Percentiles rank a stretch among this genome's conserved stretches.
These are phyloP conservation scores for Cryptoprocta ferox DNA, from an alignment of 2,797 vertebrate genomes.

Conservation along the genomic window DNA sequence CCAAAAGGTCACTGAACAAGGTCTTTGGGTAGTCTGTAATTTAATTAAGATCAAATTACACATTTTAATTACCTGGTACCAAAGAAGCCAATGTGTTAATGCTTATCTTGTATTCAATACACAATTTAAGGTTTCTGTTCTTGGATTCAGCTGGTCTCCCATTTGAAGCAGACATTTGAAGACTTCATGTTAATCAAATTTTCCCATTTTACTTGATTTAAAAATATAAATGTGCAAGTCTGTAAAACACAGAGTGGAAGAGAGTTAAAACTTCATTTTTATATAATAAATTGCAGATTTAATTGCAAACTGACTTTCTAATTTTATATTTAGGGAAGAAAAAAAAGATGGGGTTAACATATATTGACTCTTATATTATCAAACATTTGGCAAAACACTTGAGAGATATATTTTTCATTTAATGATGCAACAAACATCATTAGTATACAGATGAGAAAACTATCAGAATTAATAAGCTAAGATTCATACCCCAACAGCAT, in stretches of 20 bases:
- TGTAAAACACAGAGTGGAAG: neutral
- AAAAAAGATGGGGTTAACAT: neutral
- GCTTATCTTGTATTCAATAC: neutral
- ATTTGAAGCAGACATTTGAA: neutral
- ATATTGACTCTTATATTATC: neutral
- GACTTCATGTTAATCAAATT: neutral
- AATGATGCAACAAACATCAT: neutral
- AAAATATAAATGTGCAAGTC: neutral
- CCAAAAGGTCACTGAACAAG: neutral
- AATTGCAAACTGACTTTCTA: neutral
- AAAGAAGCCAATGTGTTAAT: neutral
- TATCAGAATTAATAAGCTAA: neutral
- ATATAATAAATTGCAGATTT: neutral
- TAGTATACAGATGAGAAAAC: neutral
- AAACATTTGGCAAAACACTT: neutral
- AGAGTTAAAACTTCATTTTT: neutral
- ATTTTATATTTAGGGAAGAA: neutral
- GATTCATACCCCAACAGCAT: neutral
- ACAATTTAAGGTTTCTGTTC: neutral
- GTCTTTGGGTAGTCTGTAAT: neutral
- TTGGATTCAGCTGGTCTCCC: neutral
- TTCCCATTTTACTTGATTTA: neutral
- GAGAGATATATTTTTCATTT: neutral
- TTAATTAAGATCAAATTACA: conserved; percentile 62
- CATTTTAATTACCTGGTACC: conserved; percentile 50